Base-by-base conservation (phyloP, 30 jellyfish, hydroid and myxozoan species). In the Morbakka virulenta region DNA sequence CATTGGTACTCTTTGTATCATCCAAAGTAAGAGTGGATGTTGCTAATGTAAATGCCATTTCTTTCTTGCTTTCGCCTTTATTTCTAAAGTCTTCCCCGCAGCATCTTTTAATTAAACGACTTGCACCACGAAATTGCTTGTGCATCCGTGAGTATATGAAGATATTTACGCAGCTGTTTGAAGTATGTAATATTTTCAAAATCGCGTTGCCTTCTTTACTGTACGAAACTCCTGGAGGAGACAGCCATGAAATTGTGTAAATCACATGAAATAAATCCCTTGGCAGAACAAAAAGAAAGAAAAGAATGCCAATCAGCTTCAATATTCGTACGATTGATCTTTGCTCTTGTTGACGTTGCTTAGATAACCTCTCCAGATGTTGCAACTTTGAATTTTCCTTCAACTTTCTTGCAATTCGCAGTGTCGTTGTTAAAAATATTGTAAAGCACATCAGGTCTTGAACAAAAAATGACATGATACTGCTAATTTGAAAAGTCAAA, bases 121-220 rank as follows among this genome's bases (percentile, higher is more conserved):
- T n/a, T n/a, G n/a, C n/a, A n/a, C n/a, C n/a, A n/a, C n/a, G 80
- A 77, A 64, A 78, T 17, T 30, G 20, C 52, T 50, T 66, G 35
- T 91, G 98, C 98, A 91, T 80, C 11, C 79, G 91, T 1, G 98
- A 63, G 67, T 91, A 91, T 25, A 91, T 91, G 78, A 91, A 91
- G 26, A 91, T 95, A 36, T 91, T 91, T 29, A 83, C 96, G 52
- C 98, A 91, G 49, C 98, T 91, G 66, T 91, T 91, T 22, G 96
- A 69, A 0, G 94, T 82, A 47, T 91, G 94, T 64, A 84, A 72
- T 31, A 91, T 95, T 62, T 85, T 91, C 2, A 91, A 72, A 95
- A 91, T 79, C 31, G 92, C 81, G 79, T 91, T 91, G 75, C 78
- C 22, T 32, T 68, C 17, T 20, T 69, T 4, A 0, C 74, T 1